phyloP scores from a whole-genome alignment of 1,140 invertebrate genomes.

The Drosophila prosaltans region DNA sequence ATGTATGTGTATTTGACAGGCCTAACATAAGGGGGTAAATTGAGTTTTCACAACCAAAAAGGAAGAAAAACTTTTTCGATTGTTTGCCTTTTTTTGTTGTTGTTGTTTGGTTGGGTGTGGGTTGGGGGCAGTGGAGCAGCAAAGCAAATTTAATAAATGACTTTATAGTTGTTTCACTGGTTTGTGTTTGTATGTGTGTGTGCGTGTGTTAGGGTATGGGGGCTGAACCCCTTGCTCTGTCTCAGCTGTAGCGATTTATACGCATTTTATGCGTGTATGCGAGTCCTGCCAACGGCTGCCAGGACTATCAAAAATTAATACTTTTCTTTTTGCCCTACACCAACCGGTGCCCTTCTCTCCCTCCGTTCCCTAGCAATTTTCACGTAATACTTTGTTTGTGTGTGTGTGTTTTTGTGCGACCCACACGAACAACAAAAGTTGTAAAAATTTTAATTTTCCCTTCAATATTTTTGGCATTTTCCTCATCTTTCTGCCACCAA shows the following conservation, averaged over 20 bases:
- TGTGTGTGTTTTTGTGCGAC: slow-evolving; percentile 26
- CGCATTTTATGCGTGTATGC: slow-evolving; percentile 40
- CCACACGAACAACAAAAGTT: slow-evolving; percentile 70
- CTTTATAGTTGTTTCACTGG: slow-evolving; percentile 72
- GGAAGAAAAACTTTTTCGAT: slow-evolving; percentile 50
- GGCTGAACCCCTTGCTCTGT: slow-evolving; percentile 31
- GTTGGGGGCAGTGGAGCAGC: neutral
- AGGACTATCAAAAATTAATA: slow-evolving; percentile 77
- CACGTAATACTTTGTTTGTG: slow-evolving; percentile 58
- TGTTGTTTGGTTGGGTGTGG: slow-evolving; percentile 36
- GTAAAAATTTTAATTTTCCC: slow-evolving; percentile 77
- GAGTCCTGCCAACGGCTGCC: slow-evolving; percentile 56
- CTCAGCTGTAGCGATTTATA: slow-evolving; percentile 42
- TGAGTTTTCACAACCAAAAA: slow-evolving; percentile 63
- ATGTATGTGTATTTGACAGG: slow-evolving; percentile 74
- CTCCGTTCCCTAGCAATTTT: slow-evolving; percentile 42
- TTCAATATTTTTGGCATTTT: slow-evolving; percentile 69
- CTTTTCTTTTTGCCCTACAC: slow-evolving; percentile 55
- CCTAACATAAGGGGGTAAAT: slow-evolving; percentile 71
- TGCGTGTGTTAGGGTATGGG: neutral
- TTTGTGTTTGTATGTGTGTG: neutral
- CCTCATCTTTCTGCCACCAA: slow-evolving; percentile 12
- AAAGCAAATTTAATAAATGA: slow-evolving; percentile 76
- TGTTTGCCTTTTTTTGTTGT: slow-evolving; percentile 48
- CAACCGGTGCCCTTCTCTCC: no score